Evolutionary conservation across 2,797 vertebrate genomes (phyloP), one percentile per base, ranked within the genome.

Genomic region (Molossus alvarezi): DNA sequence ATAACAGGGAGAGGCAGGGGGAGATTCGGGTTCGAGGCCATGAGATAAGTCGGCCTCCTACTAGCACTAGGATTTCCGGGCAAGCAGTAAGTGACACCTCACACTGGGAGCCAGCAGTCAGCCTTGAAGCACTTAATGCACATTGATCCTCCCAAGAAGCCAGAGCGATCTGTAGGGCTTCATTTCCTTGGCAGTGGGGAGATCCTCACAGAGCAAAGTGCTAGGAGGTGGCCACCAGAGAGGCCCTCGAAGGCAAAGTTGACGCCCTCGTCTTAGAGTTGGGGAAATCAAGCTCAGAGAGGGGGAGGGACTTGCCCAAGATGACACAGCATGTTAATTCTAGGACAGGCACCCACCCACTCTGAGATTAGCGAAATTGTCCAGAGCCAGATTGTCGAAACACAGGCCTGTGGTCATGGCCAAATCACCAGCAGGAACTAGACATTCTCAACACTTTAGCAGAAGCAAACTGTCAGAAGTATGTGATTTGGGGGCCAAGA

Each of bases 1-100:
- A 81, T 90, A 45, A 67, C 41, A 95, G 71, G 33, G 53, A 53
- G 37, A 85, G 45, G 11, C 73, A 33, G 20, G n/a, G 81, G 27
- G 80, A 81, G 73, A 7, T 91, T 53, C 79, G 76, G 73, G 45
- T 64, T 95, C 75, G 60, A 75, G 81, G 58, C 58, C 4, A 20
- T 83, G 72, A 57, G 57, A 20, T 90, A 73, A 91, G 69, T n/a
- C 13, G n/a, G 60, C 55, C 67, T 81, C 21, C 58, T 72, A 73
- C 27, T 53, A 93, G 51, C 37, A 15, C 65, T 21, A 92, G 88
- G 9, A 14, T 60, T 90, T 76, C 80, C 0, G 21, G 71, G 33
- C 10, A 4, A 75, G 69, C n/a, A n/a, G 15, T 65, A 25, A 60
- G 88, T 29, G 55, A 73, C 27, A 41, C 62, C 45, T 72, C 15